A percentile compares a stretch with the other conserved stretches of the same genome.
These are phyloP conservation scores for Zaprionus bogoriensis DNA, from an alignment of 2,888 invertebrate genomes.

Conservation along the genomic window DNA sequence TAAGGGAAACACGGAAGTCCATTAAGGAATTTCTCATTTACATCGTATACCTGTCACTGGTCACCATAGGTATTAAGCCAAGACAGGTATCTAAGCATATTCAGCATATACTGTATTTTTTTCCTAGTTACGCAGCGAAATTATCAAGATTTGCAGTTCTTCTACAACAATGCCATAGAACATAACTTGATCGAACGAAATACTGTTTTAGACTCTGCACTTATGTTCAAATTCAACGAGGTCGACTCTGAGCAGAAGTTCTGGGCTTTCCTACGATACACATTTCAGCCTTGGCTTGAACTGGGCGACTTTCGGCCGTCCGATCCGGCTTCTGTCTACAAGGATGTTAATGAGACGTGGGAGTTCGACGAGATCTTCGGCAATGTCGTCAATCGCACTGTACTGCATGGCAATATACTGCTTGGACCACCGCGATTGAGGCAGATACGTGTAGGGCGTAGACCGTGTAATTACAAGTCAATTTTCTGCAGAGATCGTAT, in stretches of 20 bases:
- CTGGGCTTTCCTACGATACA: constrained; percentile 16
- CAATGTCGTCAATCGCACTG: not conserved
- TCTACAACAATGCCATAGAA: not conserved
- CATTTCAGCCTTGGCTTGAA: constrained; percentile 7
- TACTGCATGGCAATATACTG: constrained; percentile 28
- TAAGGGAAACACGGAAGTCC: constrained; percentile 2
- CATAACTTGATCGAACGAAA: not conserved
- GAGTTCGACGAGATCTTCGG: not conserved
- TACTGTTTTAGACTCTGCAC: too few relatives aligned
- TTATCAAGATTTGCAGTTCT: not conserved
- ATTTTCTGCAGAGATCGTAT: not conserved
- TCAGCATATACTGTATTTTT: not conserved
- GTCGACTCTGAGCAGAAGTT: constrained; percentile 3
- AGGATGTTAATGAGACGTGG: not conserved
- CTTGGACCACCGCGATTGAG: constrained; percentile 39
- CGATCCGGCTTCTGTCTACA: constrained; percentile 1
- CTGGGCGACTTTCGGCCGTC: constrained; percentile 8
- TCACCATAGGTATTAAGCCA: constrained; percentile 11
- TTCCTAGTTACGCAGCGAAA: constrained; percentile 11
- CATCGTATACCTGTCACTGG: constrained; percentile 14
- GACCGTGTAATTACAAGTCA: not conserved
- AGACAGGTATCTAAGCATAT: too few relatives aligned
- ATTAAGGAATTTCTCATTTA: not conserved
- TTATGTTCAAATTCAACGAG: not conserved
- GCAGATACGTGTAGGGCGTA: constrained; percentile 14